Base-by-base conservation (phyloP, 2,797 vertebrate genomes). In the Micromesistius poutassou region DNA sequence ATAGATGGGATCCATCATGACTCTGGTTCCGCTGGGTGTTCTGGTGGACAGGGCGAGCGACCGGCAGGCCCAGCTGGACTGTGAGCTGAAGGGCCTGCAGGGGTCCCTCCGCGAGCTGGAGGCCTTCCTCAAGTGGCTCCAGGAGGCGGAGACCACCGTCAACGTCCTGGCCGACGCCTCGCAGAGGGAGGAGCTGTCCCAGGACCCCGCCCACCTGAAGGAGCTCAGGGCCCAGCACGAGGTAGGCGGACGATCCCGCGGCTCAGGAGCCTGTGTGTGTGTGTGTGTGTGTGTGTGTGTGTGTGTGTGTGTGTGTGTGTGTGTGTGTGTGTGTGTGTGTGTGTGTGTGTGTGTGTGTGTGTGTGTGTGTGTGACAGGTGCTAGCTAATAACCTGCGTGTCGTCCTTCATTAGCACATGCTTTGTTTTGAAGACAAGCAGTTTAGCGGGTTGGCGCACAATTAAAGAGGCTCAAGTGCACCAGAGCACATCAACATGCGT, bases 91-190 rank as follows among this genome's bases (percentile, higher is more conserved):
- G 88, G 87, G 83, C 0, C 89, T 97, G 10, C 97, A 99, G 91
- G 84, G 90, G 82, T 96, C 95, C 42, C 95, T 96, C 71, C 92
- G 92, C 84, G 96, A 99, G 87, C 92, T 98, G 80, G 98, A 99
- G 87, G 93, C 91, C 82, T 97, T 98, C 85, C 93, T 98, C n/a
- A 97, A 97, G 86, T 99, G 98, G 97, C 93, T 98, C 62, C 97
- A 97, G 84, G 97, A 99, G 91, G 96, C 96, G 0, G 97, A 99
- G 90, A 95, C 96, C 0, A 97, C 96, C 0, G 90, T 95, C 75
- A 98, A 97, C 5, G 95, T 98, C 77, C 93, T 99, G 75, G 93
- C 93, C 0, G 96, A 97, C 16, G 95, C 96, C 79, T 96, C 96
- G 12, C 94, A 96, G 85, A 94, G 95, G 86, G 97, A 98, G 88